A percentile compares a stretch with the other conserved stretches of the same genome.
phyloP scores from a whole-genome alignment of 2,888 invertebrate genomes.

The Sycophila texana region DNA sequence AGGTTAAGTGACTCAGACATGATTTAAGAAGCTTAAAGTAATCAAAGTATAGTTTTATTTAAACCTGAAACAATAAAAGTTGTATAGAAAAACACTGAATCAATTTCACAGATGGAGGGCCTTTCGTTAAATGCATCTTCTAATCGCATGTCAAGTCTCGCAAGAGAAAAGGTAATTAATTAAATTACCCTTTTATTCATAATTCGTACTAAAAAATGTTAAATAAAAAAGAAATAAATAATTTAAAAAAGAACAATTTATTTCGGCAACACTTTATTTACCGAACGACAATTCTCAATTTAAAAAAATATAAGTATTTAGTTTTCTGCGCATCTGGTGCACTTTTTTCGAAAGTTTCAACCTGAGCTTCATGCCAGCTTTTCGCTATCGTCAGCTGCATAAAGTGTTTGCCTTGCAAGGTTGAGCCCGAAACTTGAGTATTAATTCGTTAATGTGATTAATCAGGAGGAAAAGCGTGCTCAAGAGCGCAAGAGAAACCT shows the following conservation, averaged over 20 bases:
- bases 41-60: not conserved
- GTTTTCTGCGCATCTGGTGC: not conserved
- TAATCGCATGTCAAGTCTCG: slow-evolving; percentile 53
- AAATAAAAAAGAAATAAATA: not conserved
- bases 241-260: not conserved
- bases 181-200: not conserved
- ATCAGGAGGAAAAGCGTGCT: slow-evolving; percentile 68
- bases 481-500: slow-evolving; percentile 67
- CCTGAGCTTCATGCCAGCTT: slow-evolving; percentile 2
- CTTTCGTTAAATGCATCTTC: slow-evolving; percentile 56
- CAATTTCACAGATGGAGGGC: slow-evolving; percentile 46
- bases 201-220: not conserved
- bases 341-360: not conserved
- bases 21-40: not conserved
- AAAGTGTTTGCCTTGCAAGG: slow-evolving; percentile 14
- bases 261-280: too few relatives aligned
- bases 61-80: not conserved
- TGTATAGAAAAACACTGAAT: not conserved
- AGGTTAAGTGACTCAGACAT: not conserved
- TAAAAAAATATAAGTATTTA: not conserved
- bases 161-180: slow-evolving; percentile 62
- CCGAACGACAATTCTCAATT: not conserved
- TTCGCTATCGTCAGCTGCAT: not conserved
- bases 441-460: slow-evolving; percentile 59
- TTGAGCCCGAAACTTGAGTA: slow-evolving; percentile 23